Evolutionary conservation across 2,888 invertebrate genomes (phyloP), one percentile per base, ranked within the genome.

Genomic region (Drosophila silvestris): DNA sequence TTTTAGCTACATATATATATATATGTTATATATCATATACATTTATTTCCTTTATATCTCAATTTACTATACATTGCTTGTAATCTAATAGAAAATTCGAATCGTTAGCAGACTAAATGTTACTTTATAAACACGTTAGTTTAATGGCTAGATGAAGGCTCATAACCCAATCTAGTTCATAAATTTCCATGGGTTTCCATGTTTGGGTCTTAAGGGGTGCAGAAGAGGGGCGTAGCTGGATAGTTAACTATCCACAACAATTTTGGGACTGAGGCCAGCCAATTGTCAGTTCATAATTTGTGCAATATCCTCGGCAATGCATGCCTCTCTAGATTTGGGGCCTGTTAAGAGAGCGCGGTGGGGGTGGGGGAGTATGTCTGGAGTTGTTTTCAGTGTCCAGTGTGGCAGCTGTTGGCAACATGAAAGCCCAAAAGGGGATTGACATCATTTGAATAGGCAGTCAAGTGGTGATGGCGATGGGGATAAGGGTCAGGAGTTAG

Each of bases 271-370:
- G 16, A 51, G 37, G 32, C 51, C 47, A 74, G 41, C 70, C 73
- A 81, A 78, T 81, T 78, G 80, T 60, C 67, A 80, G 80, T 80
- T 81, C 82, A 80, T 78, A 78, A 75, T 71, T 78, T 80, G 71
- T 82, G 79, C 74, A 81, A 70, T 77, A 77, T 57, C 53, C 66
- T 33, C 57, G 63, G 53, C 52, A 65, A 64, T 79, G 72, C 76
- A 80, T 41, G 58, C 59, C 26, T 16, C 47, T 26, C 47, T 9
- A 47, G 26, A 16, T 16, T 26, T 26, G 47, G 26, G 26, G 9
- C 5, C 47, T 26, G 47, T 47, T 47, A 26, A 9, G 7, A 26
- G 14, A 14, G 33, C 16, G 12, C 2, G 9, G 32, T 2, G 12
- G 4, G 35, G 16, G n/a, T 7, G 1, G 19, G 28, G 37, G 14